Evolutionary conservation across 2,113 vertebrate genomes (phyloP).

Genomic region (Chunga burmeisteri): DNA sequence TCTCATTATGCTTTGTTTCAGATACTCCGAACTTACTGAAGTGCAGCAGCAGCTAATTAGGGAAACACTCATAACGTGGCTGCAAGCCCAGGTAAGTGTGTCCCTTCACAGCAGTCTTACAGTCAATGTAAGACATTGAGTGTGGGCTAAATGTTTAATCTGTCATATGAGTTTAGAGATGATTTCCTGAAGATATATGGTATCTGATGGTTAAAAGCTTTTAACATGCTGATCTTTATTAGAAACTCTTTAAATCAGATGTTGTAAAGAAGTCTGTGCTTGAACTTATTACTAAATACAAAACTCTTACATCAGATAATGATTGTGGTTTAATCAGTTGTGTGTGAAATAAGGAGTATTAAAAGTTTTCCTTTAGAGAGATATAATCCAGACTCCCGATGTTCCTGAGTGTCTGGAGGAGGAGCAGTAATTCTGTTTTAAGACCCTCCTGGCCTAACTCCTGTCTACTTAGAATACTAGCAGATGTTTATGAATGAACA

Average conservation of each 20-base stretch:
- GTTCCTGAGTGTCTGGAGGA: background rate
- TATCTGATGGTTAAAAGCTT: background rate
- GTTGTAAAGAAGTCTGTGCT: background rate
- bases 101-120: background rate
- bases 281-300: background rate
- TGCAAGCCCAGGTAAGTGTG: slow-evolving; percentile 87
- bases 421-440: background rate
- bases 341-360: background rate
- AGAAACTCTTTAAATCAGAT: background rate
- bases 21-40: slow-evolving; percentile 86
- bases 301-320: background rate
- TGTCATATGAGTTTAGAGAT: background rate
- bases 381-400: background rate
- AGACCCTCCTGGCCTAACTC: background rate
- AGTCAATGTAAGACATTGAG: background rate
- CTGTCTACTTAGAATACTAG: background rate
- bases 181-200: background rate
- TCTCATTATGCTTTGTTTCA: slow-evolving; percentile 66
- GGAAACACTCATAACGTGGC: slow-evolving; percentile 95
- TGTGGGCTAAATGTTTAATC: background rate
- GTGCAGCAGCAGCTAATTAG: slow-evolving; percentile 93
- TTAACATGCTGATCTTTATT: background rate
- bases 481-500: background rate
- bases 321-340: background rate
- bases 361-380: background rate